Evolutionary conservation across 2,888 invertebrate species (phyloP), one percentile per base, ranked within the genome.

Genomic region (Autographa gamma): DNA sequence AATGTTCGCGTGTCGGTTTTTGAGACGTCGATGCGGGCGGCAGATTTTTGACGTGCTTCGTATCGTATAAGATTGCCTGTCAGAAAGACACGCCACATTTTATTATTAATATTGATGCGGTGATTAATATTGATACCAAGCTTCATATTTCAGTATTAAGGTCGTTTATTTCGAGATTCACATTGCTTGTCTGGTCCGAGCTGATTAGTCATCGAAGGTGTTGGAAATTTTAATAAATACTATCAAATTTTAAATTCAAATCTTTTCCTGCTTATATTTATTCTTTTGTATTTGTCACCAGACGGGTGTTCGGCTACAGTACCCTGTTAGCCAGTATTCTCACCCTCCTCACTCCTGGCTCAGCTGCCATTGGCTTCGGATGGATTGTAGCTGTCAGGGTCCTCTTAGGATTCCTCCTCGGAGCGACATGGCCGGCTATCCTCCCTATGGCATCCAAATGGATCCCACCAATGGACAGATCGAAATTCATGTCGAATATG

Each of bases 381-480:
- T 96, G 97, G 79, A 95, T 98, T 31, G 96, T 98, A 62, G 96
- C 97, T 14, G 94, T 98, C 11, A 96, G 99, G 73, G 97, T 98
- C 7, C 81, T 98, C 7, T 96, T 98, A 34, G 98, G 98, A 64
- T 97, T 98, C 85, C 96, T 98, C 89, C 96, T 98, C 92, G 98
- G 98, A 63, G 98, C 98, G 16, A 98, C 98, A 11, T 99, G 99
- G 97, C 99, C 99, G 0, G 98, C 99, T 8, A 98, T 99, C 87
- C 98, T 98, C 73, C 98, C 98, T 6, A 97, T 99, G 96, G 98
- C 98, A 54, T 98, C 98, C 9, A 97, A 97, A 77, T 99, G 99
- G 99, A 98, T 99, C 72, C 99, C 99, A 9, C 99, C 99, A 14
- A 97, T 98, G 96, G 99, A 99, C 90, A 97, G 99, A 80, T 98